Base-by-base conservation (phyloP, 2,888 invertebrate species). In the Cerceris rybyensis region DNA sequence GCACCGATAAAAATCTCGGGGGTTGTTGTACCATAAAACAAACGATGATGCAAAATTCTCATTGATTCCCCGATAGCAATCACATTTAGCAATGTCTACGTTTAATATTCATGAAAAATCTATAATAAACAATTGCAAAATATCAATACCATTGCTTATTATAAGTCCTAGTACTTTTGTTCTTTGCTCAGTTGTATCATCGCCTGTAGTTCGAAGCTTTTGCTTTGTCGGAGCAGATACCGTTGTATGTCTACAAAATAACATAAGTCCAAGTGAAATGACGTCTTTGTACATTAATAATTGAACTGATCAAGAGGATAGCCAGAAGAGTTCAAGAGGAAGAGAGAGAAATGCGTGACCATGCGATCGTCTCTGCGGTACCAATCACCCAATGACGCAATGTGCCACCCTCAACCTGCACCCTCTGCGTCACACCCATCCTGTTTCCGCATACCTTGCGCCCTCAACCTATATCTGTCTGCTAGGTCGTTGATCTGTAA, bases 401-500 rank as follows among this genome's bases (percentile, higher is more conserved):
- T 65, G 71, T 80, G 61, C 78, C 80, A 84, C 80, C 84, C 80
- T 77, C 73, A 71, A 81, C 78, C 75, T 80, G 80, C 83, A 82
- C 78, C 80, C 81, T 81, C 71, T 72, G 79, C 84, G 81, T 81
- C 81, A 86, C 78, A 83, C 82, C 84, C 80, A 79, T 83, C 75
- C 80, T 72, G 81, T 72, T 86, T 86, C 81, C 81, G 79, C 82
- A 82, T 78, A 80, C 82, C 82, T 74, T 71, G 68, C 80, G 80
- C 68, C 78, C 83, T 79, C 80, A 78, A 78, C 84, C 76, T 82
- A 80, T 83, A 82, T 84, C 83, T 78, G 74, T 74, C 73, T 78
- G 79, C 71, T 79, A 80, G 85, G 86, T 86, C 86, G 80, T 86
- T 86, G 86, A 86, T 87, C 84, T 81, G 69, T 54, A 61, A 70